A percentile compares a stretch with the other conserved stretches of the same genome.
phyloP scores from a whole-genome alignment of 1,140 invertebrate genomes.

The Zaprionus camerounensis region DNA sequence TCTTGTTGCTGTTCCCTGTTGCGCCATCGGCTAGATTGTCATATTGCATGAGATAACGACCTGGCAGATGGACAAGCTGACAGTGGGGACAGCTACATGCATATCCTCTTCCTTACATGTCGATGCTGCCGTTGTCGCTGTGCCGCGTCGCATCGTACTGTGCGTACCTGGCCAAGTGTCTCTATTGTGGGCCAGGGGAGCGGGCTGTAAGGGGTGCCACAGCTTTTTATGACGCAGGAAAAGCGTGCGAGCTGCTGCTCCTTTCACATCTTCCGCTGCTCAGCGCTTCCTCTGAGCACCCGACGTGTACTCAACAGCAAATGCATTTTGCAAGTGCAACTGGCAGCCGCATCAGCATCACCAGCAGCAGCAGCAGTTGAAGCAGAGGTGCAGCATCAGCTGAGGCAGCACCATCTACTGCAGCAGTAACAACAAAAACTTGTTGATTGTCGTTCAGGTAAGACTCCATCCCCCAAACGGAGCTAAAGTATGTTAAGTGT shows the following conservation, averaged over 20 bases:
- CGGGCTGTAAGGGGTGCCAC: not conserved
- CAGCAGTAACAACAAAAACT: slow-evolving; percentile 55
- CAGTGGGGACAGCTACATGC: slow-evolving; percentile 47
- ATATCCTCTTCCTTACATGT: slow-evolving; percentile 58
- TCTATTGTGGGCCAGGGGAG: slow-evolving; percentile 2
- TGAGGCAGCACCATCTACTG: slow-evolving; percentile 4
- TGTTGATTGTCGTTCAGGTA: slow-evolving; percentile 63
- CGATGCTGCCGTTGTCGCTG: slow-evolving; percentile 24
- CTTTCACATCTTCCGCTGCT: slow-evolving; percentile 52
- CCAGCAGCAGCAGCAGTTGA: not conserved
- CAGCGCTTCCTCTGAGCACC: slow-evolving; percentile 38
- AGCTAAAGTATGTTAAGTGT: slow-evolving; percentile 56
- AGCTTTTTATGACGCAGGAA: slow-evolving; percentile 43
- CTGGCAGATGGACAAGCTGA: slow-evolving; percentile 62
- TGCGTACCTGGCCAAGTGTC: slow-evolving; percentile 25
- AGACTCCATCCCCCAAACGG: slow-evolving; percentile 15
- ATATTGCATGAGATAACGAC: slow-evolving; percentile 73
- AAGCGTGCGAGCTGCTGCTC: slow-evolving; percentile 38
- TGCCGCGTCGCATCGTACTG: not conserved
- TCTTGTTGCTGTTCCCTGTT: slow-evolving; percentile 2
- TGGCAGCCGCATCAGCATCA: slow-evolving; percentile 18
- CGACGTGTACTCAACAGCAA: slow-evolving; percentile 43
- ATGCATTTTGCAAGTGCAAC: slow-evolving; percentile 58
- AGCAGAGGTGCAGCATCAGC: not conserved
- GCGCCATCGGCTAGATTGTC: slow-evolving; percentile 63